Evolutionary conservation across 1,140 invertebrate genomes (phyloP), one percentile per base, ranked within the genome.

Genomic region (Amyelois transitella): DNA sequence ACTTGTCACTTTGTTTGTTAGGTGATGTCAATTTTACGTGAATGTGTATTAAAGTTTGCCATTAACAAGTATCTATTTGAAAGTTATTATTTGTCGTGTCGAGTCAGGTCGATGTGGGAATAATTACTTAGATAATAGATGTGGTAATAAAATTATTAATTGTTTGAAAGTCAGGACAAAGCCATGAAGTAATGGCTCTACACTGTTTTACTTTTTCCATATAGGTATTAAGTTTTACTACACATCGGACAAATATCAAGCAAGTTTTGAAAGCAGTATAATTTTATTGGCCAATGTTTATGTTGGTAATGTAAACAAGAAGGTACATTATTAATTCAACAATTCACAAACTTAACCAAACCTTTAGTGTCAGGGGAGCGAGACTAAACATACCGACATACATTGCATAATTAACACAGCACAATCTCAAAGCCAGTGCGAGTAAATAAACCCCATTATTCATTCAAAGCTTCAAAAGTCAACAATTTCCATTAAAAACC

Each of bases 401-500:
- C 21, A 10, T 24, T 25, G 24, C 50, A 51, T 38, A 51, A 51
- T 51, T 51, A 51, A 43, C 28, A 38, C 21, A 48, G 44, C 18
- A 2, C 12, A 22, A 47, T 25, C 20, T 3, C 45, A 48, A 48
- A 19, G 19, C 14, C 8, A 21, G 45, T 48, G 10, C 18, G 20
- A n/a, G 19, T 22, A 53, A 53, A 53, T 53, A 53, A 52, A 58
- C 47, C 45, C 47, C 45, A 59, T 59, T 59, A 59, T 59, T 54
- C 57, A 59, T 59, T 59, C 32, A 59, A 50, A 53, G 45, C 51
- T 53, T 43, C 57, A 25, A 53, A 49, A 59, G 57, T 59, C 57
- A 59, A 59, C 51, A 59, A 50, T 59, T 58, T 54, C 55, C 55
- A 62, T 62, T 62, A 57, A 62, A 62, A 62, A 62, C 45, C 54